These are phyloP conservation scores for Brachyhypopomus occidentalis DNA, from an alignment of 2,113 vertebrate genomes.

Conservation along the genomic window DNA sequence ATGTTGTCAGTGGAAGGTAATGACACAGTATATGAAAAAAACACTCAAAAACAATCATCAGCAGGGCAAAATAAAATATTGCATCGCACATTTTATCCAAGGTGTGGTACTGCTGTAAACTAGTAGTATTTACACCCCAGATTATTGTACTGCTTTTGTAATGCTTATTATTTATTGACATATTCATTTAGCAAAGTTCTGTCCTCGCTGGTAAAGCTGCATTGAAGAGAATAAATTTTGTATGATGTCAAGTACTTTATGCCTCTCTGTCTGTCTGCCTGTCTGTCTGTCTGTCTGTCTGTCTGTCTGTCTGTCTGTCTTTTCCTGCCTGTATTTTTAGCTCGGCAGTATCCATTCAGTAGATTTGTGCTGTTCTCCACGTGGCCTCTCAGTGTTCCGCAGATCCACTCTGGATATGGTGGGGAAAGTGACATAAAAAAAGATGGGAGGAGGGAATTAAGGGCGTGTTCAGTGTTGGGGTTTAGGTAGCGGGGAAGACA, in stretches of 20 bases:
- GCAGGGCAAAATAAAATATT: no score
- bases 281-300: not conserved
- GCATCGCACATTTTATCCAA: no score
- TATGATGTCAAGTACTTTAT: not conserved
- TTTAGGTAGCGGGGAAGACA: constrained; percentile 14
- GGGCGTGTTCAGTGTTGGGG: not conserved
- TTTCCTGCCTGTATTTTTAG: not conserved
- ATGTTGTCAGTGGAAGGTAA: no score
- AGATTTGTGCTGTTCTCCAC: not conserved
- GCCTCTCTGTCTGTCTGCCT: not conserved
- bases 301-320: not conserved
- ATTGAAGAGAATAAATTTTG: no score
- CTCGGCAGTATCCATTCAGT: not conserved
- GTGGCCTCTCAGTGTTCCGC: not conserved
- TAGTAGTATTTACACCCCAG: no score
- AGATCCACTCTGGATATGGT: not conserved
- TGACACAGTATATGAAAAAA: no score
- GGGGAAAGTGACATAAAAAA: not conserved
- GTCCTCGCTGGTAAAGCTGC: no score
- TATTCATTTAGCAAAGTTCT: no score
- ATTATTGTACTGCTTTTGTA: no score
- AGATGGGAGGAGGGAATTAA: constrained; percentile 14
- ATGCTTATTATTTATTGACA: no score
- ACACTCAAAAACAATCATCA: no score
- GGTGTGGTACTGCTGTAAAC: no score